Evolutionary conservation across 1,140 invertebrate species (phyloP), one percentile per base, ranked within the genome.

Genomic region (Diorhabda carinulata): DNA sequence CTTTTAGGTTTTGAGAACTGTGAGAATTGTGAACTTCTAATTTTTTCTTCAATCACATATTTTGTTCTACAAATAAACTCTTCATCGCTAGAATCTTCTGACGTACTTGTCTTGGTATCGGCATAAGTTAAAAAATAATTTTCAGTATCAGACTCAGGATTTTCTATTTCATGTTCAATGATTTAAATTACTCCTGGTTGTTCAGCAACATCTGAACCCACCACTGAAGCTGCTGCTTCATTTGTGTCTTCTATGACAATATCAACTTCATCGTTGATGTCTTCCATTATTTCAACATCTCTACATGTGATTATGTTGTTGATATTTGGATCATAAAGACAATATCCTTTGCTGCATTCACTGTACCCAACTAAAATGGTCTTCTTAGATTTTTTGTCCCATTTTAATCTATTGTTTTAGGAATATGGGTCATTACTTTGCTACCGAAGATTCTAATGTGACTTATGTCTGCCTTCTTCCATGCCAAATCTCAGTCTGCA

Each of bases 371-470:
- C 44, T n/a, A 47, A 10, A 47, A 56, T 64, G 43, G 43, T 45
- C 9, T 64, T 47, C n/a, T 45, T 64, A 10, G 45, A 64, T 47
- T 64, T 64, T 40, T 7, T 43, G 40, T 64, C 62, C 62, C 45
- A 64, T n/a, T 45, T 64, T 8, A 7, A 4, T 64, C 62, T 4
- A 4, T 10, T 41, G 10, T 41, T 64, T 64, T 4, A 43, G 41
- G n/a, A 61, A 61, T 41, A 42, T 61, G 40, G 0, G 75, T 74
- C 73, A 81, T 78, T 6, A 73, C 80, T 64, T 72, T 70, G 68
- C 78, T 82, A 5, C 82, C 83, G 78, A 85, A 84, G 59, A 79
- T 74, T 56, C 71, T 73, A 0, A 83, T 7, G 69, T 82, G 67
- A 10, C 25, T 63, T 9, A 85, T 74, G 77, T 84, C 78, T 73